Percentiles rank a stretch among this genome's conserved stretches.
Conservation (phyloP, 2,797 vertebrate species). For the Pipistrellus pygmaeus region DNA sequence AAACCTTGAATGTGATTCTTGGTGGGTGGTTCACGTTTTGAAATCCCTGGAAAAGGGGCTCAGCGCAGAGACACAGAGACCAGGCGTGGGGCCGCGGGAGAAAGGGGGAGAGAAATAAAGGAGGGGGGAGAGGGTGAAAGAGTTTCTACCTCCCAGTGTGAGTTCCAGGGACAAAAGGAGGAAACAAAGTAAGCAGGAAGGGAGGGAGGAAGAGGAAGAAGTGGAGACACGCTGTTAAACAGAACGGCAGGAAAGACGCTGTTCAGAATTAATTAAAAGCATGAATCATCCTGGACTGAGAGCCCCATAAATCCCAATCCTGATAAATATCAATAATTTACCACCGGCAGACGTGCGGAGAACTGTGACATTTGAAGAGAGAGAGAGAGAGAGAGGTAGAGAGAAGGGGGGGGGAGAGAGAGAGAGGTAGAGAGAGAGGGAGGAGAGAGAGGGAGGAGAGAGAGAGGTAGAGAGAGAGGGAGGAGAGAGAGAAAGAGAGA, state of each 20-base stretch:
- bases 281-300: neutral
- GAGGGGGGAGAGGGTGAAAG: accelerated
- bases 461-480: too few relatives aligned
- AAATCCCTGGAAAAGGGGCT: neutral
- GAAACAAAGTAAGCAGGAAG: accelerated
- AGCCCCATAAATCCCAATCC: neutral
- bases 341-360: neutral
- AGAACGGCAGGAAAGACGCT: accelerated
- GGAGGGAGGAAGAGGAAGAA: accelerated
- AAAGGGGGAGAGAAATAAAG: too few relatives aligned
- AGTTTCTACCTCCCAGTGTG: accelerated
- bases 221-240: accelerated
- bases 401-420: too few relatives aligned
- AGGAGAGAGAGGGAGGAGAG: too few relatives aligned
- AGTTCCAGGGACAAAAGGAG: accelerated
- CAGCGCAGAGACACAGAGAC: accelerated
- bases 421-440: too few relatives aligned
- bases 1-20: neutral
- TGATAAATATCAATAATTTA: neutral
- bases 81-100: too few relatives aligned
- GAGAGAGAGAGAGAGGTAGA: too few relatives aligned
- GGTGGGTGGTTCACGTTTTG: neutral
- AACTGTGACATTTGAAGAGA: neutral
- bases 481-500: too few relatives aligned
- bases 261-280: neutral